Evolutionary conservation across 2,113 vertebrate genomes (phyloP).

Genomic region (Chloebia gouldiae): DNA sequence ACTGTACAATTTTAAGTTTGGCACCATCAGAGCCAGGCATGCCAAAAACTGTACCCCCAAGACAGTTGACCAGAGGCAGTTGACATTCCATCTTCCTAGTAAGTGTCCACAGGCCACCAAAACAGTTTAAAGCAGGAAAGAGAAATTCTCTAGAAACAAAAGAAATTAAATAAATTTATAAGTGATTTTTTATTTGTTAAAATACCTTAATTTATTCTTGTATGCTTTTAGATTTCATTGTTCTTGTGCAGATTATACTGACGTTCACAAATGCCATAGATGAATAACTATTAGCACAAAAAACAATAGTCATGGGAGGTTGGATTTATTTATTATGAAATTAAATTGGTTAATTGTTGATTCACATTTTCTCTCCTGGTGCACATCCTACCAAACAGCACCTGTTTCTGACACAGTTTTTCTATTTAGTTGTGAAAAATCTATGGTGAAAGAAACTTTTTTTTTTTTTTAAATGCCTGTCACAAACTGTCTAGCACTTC

Average conservation of each 20-base stretch:
- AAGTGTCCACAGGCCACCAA: not conserved
- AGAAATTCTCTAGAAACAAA: not conserved
- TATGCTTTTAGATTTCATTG: not conserved
- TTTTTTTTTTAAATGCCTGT: not conserved
- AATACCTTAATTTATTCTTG: not conserved
- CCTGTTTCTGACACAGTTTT: not conserved
- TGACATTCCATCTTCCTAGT: not conserved
- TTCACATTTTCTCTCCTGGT: not conserved
- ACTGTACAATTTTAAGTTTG: not conserved
- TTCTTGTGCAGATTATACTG: not conserved
- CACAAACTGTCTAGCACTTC: not conserved
- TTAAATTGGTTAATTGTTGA: not conserved
- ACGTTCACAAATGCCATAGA: not conserved
- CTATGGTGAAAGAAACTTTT: not conserved
- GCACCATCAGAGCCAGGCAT: not conserved
- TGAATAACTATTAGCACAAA: not conserved
- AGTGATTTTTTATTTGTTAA: not conserved
- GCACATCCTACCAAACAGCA: not conserved
- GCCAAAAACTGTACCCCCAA: not conserved
- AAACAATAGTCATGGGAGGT: not conserved
- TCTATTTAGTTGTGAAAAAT: not conserved
- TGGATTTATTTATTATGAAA: not conserved
- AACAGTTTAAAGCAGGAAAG: not conserved
- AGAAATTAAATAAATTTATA: not conserved
- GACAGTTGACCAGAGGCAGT: not conserved